These are phyloP conservation scores for Perodicticus potto DNA, from an alignment of 2,797 vertebrate genomes.

Conservation along the genomic window DNA sequence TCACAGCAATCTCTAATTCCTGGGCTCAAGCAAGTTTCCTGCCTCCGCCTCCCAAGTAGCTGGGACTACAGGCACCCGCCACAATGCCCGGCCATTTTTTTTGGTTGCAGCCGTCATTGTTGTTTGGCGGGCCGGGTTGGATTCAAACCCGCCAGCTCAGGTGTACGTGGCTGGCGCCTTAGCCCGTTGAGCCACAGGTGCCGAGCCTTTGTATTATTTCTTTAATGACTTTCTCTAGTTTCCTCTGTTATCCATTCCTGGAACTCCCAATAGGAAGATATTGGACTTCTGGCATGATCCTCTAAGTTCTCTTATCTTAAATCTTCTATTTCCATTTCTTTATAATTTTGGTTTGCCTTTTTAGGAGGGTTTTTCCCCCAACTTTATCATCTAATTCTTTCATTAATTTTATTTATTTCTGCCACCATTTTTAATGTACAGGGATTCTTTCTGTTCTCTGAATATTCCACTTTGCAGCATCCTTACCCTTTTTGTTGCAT, in stretches of 20 bases:
- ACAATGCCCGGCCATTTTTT: too few species aligned
- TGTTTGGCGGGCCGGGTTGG: too few species aligned
- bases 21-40: too few species aligned
- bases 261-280: neutral
- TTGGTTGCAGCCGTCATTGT: too few species aligned
- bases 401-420: constrained; percentile 31
- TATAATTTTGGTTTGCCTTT: neutral
- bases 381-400: neutral
- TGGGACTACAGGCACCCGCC: too few species aligned
- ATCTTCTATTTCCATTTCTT: constrained; percentile 20
- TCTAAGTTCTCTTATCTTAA: neutral
- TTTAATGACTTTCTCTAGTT: constrained; percentile 5
- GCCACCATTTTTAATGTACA: neutral
- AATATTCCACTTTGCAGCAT: neutral
- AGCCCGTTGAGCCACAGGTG: too few species aligned
- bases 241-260: neutral
- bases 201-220: neutral
- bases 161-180: too few species aligned
- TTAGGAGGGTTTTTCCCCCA: neutral
- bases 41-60: too few species aligned
- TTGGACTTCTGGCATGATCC: neutral
- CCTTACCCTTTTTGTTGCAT: neutral
- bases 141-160: too few species aligned
- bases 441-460: neutral
- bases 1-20: too few species aligned